phyloP scores from a whole-genome alignment of 2,113 vertebrate genomes.

The Oreochromis tanganicae region DNA sequence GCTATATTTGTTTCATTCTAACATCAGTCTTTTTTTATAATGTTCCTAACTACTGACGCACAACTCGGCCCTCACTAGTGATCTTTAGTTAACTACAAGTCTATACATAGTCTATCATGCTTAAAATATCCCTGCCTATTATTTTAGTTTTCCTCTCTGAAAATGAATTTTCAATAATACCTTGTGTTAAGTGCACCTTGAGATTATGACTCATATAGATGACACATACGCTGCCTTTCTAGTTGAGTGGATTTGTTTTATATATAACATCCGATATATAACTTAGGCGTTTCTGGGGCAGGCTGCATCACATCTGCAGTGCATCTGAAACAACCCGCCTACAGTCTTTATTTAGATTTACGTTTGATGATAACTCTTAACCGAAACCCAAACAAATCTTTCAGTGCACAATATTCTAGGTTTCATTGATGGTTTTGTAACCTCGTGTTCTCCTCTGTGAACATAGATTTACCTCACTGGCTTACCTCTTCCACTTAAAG shows the following conservation, averaged over 20 bases:
- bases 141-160: neutral
- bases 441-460: neutral
- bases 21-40: neutral
- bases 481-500: neutral
- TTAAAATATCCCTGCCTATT: neutral
- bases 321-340: neutral
- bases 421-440: neutral
- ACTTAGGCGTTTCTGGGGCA: neutral
- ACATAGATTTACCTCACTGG: neutral
- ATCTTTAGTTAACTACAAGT: neutral
- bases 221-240: neutral
- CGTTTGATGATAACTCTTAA: neutral
- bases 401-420: neutral
- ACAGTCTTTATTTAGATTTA: neutral
- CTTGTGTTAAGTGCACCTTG: neutral
- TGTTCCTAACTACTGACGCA: neutral
- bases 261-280: neutral
- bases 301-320: neutral
- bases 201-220: conserved; percentile 24
- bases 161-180: conserved; percentile 30
- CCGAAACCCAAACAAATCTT: neutral
- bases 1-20: neutral
- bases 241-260: neutral
- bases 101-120: neutral
- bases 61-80: neutral